These are phyloP conservation scores for Pandion haliaetus DNA, from an alignment of 2,113 vertebrate genomes.

Conservation along the genomic window DNA sequence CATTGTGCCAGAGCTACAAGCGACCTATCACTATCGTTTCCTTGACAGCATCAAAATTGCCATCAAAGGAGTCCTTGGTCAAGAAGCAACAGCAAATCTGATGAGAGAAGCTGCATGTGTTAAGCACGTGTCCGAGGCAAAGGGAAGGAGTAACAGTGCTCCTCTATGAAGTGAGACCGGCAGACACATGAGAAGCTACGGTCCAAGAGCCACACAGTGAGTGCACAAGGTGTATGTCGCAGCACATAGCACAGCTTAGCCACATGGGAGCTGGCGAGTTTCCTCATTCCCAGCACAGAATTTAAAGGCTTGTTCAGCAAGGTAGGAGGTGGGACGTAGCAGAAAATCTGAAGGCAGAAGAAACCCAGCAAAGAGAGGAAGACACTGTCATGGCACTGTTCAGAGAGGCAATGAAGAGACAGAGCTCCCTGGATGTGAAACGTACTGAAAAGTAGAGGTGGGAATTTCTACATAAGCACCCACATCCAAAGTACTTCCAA, in stretches of 20 bases:
- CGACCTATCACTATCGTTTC: background rate
- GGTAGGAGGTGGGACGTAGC: background rate
- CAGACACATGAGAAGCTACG: background rate
- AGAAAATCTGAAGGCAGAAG: background rate
- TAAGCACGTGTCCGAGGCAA: background rate
- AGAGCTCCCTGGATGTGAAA: background rate
- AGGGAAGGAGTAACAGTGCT: background rate
- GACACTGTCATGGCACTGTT: background rate
- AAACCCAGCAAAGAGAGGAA: background rate
- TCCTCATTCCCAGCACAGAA: background rate
- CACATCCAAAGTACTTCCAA: background rate
- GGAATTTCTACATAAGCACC: background rate
- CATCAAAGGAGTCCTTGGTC: background rate
- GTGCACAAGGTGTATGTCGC: accelerated
- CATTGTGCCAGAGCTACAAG: background rate
- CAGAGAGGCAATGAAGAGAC: background rate
- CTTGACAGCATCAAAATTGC: background rate
- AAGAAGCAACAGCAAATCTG: background rate
- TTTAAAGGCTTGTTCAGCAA: background rate
- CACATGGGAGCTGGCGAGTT: background rate
- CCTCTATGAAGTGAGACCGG: background rate
- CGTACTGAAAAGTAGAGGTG: background rate
- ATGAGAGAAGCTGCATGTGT: background rate
- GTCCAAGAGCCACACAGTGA: background rate
- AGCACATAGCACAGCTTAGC: background rate